Base-by-base conservation (phyloP, 2,113 vertebrate species). In the Chaetops frenatus region DNA sequence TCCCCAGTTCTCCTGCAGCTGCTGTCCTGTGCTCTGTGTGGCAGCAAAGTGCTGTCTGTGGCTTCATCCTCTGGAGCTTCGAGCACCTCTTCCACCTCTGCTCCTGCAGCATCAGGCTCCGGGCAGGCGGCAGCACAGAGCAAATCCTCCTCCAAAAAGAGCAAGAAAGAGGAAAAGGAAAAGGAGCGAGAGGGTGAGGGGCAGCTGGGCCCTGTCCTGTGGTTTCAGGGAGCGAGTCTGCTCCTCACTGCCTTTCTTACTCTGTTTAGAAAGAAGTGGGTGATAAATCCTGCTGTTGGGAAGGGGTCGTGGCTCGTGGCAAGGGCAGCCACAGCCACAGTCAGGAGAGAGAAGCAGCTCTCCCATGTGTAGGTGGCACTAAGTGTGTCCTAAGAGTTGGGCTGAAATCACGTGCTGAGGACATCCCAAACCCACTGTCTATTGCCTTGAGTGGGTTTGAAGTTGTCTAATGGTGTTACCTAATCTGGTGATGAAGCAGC, bases 111-210 rank as follows among this genome's bases (percentile, higher is more conserved):
- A 0, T 84, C 98, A 3, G 78, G 97, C 87, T 95, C 98, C 0
- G 98, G 98, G 61, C 99, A 99, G 96, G 95, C 98, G 3, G 60
- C 96, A 11, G 95, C 99, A 10, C 99, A 99, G 97, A 98, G 98
- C 96, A 99, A 99, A 94, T 99, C 99, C 6, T 98, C 98, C 65
- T 98, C 98, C 73, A 99, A 99, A 97, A 99, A 99, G 97, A 99
- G 99, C 98, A 99, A 99, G 96, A 99, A 99, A 80, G 99, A 99
- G 92, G 99, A 99, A 82, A 99, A 99, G 91, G 99, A 99, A 64
- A 99, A 99, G 92, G 99, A 99, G 48, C 98, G 99, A 96, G 99
- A 99, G 36, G 99, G 99, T 99, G 92, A 98, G 98, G 33, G 44
- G 61, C 17, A 38, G 65, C 78, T 76, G 18, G 51, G 44, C 27